These are phyloP conservation scores for Bombyx mandarina DNA, from an alignment of 1,140 invertebrate species.

Conservation along the genomic window DNA sequence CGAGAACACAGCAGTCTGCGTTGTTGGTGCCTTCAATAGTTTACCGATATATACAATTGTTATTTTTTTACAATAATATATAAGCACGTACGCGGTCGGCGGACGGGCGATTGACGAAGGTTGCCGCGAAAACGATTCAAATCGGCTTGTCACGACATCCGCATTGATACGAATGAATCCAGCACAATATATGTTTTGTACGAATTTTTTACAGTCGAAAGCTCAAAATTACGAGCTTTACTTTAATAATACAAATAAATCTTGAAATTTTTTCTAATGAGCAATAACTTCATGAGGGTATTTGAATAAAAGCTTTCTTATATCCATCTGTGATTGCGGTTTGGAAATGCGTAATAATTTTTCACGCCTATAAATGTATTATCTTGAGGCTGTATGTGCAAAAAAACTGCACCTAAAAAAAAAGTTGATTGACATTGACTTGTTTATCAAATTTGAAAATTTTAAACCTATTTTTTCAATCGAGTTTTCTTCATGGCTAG, in stretches of 20 bases:
- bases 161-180: constrained; percentile 52
- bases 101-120: constrained; percentile 22
- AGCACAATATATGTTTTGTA: constrained; percentile 10
- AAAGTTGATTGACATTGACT: no score
- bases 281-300: background rate
- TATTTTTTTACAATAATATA: constrained; percentile 50
- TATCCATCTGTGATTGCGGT: constrained; percentile 1
- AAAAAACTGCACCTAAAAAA: no score
- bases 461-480: no score
- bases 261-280: background rate
- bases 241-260: background rate
- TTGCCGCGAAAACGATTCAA: constrained; percentile 26
- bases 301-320: background rate
- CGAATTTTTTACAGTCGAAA: constrained; percentile 3
- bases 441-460: no score
- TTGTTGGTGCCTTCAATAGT: constrained; percentile 44
- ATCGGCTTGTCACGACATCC: constrained; percentile 47
- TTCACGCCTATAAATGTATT: background rate
- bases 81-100: constrained; percentile 33
- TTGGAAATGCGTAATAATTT: background rate
- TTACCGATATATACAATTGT: constrained; percentile 63
- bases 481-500: no score
- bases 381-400: background rate
- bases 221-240: background rate
- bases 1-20: constrained; percentile 35